phyloP scores from a whole-genome alignment of 2,113 vertebrate genomes.

The Syngnathus floridae region DNA sequence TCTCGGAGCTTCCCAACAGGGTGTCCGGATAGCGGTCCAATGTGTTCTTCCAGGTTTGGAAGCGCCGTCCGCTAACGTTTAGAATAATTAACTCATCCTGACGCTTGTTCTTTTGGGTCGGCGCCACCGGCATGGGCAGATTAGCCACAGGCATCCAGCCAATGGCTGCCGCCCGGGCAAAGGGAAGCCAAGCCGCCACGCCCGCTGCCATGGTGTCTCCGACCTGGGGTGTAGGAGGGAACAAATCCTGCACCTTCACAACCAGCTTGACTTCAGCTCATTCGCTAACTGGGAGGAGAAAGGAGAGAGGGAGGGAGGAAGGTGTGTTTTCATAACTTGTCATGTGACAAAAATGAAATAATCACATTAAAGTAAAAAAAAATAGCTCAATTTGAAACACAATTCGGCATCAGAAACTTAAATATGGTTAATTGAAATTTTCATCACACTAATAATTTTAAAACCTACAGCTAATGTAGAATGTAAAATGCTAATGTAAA shows the following conservation, averaged over 20 bases:
- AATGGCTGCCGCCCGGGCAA: constrained; percentile 93
- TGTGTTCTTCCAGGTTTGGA: constrained; percentile 97
- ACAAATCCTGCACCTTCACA: constrained; percentile 62
- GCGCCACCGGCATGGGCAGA: constrained; percentile 93
- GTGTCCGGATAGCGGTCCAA: constrained; percentile 96
- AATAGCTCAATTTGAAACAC: not conserved
- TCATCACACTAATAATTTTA: not conserved
- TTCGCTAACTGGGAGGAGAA: constrained; percentile 70
- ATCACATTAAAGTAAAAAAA: not conserved
- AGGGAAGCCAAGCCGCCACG: constrained; percentile 97
- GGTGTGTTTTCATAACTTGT: not conserved
- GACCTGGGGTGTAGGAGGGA: constrained; percentile 60
- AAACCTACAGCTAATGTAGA: not conserved
- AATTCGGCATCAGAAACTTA: not conserved
- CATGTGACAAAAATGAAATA: not conserved
- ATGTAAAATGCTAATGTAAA: too few species aligned
- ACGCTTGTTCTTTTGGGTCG: constrained; percentile 84
- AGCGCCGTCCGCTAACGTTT: constrained; percentile 91
- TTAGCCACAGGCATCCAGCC: constrained; percentile 99
- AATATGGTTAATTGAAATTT: not conserved
- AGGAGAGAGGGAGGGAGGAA: not conserved
- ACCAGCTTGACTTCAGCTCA: constrained; percentile 74
- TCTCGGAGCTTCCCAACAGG: constrained; percentile 93
- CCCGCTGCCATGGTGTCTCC: constrained; percentile 90
- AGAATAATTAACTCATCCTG: constrained; percentile 92